These are phyloP conservation scores for Trachymyrmex cornetzi DNA, from an alignment of 1,140 invertebrate species.

Conservation along the genomic window DNA sequence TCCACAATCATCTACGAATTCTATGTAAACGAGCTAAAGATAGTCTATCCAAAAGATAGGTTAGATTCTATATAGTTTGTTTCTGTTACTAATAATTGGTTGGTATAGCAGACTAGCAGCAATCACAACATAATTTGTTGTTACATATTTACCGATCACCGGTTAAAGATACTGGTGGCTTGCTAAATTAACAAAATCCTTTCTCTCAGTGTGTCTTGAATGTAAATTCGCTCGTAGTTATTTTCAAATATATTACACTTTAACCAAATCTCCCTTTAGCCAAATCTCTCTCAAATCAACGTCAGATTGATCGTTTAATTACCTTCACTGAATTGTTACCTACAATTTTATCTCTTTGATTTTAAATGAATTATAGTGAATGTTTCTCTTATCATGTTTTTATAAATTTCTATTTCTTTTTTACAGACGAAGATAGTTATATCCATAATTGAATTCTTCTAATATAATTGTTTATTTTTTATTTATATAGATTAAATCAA, in stretches of 20 bases:
- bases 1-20: too few species aligned
- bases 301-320: slow-evolving; percentile 53
- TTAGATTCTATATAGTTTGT: too few species aligned
- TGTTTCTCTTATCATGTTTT: background rate
- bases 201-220: too few species aligned
- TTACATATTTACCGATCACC: too few species aligned
- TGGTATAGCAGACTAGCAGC: too few species aligned
- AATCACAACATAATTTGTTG: too few species aligned
- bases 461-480: slow-evolving; percentile 4
- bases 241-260: slow-evolving; percentile 5
- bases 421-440: background rate
- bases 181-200: too few species aligned
- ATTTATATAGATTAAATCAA: background rate
- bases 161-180: too few species aligned
- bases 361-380: background rate
- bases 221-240: slow-evolving; percentile 14
- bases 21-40: too few species aligned
- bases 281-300: slow-evolving; percentile 50
- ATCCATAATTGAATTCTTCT: background rate
- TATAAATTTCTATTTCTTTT: background rate
- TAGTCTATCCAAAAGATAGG: too few species aligned
- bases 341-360: background rate
- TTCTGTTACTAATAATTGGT: too few species aligned
- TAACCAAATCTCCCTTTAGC: background rate
- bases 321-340: background rate